Base-by-base conservation (phyloP, 2,113 vertebrate species). In the Neodon shergylaensis region DNA sequence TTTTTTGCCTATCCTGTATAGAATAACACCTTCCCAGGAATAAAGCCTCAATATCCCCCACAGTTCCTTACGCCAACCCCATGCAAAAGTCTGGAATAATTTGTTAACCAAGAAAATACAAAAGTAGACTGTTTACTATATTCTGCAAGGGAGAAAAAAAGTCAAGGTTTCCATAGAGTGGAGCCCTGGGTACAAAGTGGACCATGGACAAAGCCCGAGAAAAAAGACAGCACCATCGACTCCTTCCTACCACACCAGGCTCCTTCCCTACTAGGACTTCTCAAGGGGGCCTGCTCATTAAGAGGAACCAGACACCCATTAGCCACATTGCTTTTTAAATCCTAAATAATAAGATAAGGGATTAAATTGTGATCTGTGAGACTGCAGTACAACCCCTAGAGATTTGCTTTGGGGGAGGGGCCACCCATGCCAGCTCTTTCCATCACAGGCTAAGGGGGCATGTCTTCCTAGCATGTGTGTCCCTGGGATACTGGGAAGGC, bases 91-190 rank as follows among this genome's bases (percentile, higher is more conserved):
- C 61, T 7, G 16, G 11, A 54, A 49, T 36, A 61, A 44, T 31
- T 68, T 72, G 31, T 68, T 68, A 94, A 7, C 70, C n/a, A 65
- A 63, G 66, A 24, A 74, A 16, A 19, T n/a, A 61, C 12, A 47
- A 77, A 85, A 85, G 33, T 77, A 54, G 33, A 7, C 8, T 87
- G 10, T 83, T 26, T 8, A n/a, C 72, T 76, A 33, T 65, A 11
- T 76, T 72, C 72, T 95, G 17, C n/a, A 96, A 22, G 39, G 65
- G 26, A 95, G 47, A 93, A 95, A 90, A 93, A 94, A 90, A 83
- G 10, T 4, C 42, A 22, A 94, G 42, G n/a, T 58, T 86, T 93
- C n/a, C 2, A 66, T 24, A 49, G 86, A 66, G 65, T 33, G 49
- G 21, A 36, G 36, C 11, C 58, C 19, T 61, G 82, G 21, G 11